Conservation (phyloP, 1,140 invertebrate species). For the Neodiprion pinetum region DNA sequence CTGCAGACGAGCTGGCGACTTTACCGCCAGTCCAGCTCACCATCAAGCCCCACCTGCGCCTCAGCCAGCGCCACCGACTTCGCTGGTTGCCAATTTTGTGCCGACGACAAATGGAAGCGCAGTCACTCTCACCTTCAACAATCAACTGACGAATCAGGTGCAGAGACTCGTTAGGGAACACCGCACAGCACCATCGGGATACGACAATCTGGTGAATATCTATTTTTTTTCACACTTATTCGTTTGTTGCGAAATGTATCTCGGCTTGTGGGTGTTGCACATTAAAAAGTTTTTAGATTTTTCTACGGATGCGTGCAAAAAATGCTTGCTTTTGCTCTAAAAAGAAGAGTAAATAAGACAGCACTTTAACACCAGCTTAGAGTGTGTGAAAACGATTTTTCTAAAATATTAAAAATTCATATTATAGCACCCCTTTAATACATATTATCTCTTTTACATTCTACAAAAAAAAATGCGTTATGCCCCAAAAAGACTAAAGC, state of each 20-base stretch:
- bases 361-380: too few relatives aligned
- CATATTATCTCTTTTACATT: too few relatives aligned
- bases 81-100: conserved; percentile 72
- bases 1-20: conserved; percentile 72
- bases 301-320: not conserved
- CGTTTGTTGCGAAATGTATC: not conserved
- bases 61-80: conserved; percentile 65
- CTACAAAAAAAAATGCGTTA: too few relatives aligned
- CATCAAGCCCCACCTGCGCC: conserved; percentile 68
- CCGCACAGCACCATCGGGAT: conserved; percentile 64
- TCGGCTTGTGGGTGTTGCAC: not conserved
- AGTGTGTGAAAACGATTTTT: too few relatives aligned
- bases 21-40: conserved; percentile 63
- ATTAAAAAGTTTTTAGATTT: conserved; percentile 16
- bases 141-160: conserved; percentile 77
- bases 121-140: conserved; percentile 89
- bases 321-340: too few relatives aligned
- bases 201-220: conserved; percentile 68
- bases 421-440: too few relatives aligned
- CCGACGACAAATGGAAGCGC: conserved; percentile 79
- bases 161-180: conserved; percentile 71
- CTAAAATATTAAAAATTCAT: too few relatives aligned
- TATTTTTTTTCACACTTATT: conserved; percentile 6
- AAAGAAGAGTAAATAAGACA: too few relatives aligned
- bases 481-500: too few relatives aligned